Percentiles rank a stretch among this genome's conserved stretches.
phyloP scores from a whole-genome alignment of 2,888 invertebrate genomes.

The Dolichomitus sp. region DNA sequence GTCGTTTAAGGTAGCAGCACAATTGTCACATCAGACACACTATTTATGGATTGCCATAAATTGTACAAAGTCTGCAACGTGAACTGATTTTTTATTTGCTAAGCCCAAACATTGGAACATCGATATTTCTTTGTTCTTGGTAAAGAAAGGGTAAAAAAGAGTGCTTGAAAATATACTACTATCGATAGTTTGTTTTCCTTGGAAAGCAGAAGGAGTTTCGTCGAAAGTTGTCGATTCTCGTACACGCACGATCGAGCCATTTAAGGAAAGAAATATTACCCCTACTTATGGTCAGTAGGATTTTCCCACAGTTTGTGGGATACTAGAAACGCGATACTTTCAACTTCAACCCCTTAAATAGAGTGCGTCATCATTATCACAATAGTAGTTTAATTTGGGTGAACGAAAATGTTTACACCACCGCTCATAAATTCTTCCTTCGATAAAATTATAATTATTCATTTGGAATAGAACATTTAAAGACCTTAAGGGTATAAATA shows the following conservation, averaged over 20 bases:
- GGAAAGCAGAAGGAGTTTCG: constrained; percentile 9
- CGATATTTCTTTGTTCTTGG: constrained; percentile 53
- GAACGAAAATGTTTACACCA: neutral
- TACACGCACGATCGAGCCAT: constrained; percentile 62
- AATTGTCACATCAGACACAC: constrained; percentile 56
- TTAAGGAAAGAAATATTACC: constrained; percentile 55
- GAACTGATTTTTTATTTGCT: constrained; percentile 59
- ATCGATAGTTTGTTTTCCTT: constrained; percentile 47
- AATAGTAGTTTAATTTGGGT: neutral
- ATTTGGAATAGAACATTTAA: too few species aligned
- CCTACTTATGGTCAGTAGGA: constrained; percentile 10
- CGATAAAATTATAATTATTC: neutral
- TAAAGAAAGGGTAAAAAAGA: constrained; percentile 34
- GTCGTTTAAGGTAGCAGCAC: constrained; percentile 50
- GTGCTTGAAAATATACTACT: constrained; percentile 18
- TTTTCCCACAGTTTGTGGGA: constrained; percentile 39
- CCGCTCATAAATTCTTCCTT: neutral
- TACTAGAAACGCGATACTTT: constrained; percentile 35
- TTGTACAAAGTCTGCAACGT: constrained; percentile 33
- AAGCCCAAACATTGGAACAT: constrained; percentile 27
- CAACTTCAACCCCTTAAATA: neutral
- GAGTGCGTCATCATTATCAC: neutral
- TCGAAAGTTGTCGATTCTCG: constrained; percentile 57
- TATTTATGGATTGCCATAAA: constrained; percentile 31
- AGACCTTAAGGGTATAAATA: too few species aligned